A percentile compares a stretch with the other conserved stretches of the same genome.
These are phyloP conservation scores for Scaptomyza graminum DNA, from an alignment of 1,140 invertebrate genomes.

Conservation along the genomic window DNA sequence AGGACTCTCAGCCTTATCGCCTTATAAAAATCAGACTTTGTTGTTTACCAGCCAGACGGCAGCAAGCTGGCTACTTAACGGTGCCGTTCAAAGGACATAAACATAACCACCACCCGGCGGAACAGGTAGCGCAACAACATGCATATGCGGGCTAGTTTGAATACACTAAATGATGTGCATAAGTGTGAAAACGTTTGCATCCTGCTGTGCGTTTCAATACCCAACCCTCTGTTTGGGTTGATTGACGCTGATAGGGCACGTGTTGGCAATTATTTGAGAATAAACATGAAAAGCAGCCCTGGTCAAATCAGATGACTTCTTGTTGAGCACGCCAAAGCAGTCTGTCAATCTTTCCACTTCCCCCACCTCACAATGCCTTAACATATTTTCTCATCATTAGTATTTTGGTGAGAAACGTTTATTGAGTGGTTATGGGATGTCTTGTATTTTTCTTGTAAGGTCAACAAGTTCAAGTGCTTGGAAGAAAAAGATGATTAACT, in stretches of 20 bases:
- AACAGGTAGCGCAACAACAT: conserved; percentile 14
- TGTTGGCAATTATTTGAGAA: conserved; percentile 79
- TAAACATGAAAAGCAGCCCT: conserved; percentile 68
- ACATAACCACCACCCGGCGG: conserved; percentile 42
- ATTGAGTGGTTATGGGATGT: neutral
- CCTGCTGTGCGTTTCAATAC: conserved; percentile 17
- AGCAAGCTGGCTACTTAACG: conserved; percentile 60
- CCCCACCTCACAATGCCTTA: neutral
- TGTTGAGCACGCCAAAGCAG: conserved; percentile 41
- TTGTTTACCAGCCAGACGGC: conserved; percentile 12
- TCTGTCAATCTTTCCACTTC: neutral
- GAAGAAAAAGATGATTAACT: neutral
- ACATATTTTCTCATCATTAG: conserved; percentile 7
- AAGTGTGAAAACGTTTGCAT: conserved; percentile 71
- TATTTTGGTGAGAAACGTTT: conserved; percentile 5
- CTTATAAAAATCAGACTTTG: conserved; percentile 37
- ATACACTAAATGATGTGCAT: conserved; percentile 73
- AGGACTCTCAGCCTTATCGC: conserved; percentile 58
- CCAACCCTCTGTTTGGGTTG: conserved; percentile 58
- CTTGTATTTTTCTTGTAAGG: neutral
- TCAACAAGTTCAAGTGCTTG: neutral
- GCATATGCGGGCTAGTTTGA: conserved; percentile 64
- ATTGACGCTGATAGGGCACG: conserved; percentile 81
- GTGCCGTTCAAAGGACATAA: conserved; percentile 10
- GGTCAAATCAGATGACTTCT: conserved; percentile 65